Conservation (phyloP, 2,113 vertebrate species). For the Melanotaenia duboulayi region DNA sequence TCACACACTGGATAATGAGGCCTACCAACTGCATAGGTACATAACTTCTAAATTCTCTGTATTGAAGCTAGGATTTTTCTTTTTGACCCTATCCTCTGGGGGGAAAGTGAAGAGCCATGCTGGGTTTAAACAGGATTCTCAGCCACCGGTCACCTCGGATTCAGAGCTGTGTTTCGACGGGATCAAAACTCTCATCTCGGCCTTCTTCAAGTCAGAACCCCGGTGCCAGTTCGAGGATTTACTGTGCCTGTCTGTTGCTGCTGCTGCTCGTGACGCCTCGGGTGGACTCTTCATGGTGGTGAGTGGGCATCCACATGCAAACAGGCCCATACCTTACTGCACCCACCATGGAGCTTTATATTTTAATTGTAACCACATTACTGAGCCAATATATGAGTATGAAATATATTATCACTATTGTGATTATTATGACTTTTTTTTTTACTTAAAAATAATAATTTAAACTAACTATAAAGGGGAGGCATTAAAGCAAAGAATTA, state of each 20-base stretch:
- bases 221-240: conserved; percentile 83
- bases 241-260: conserved; percentile 85
- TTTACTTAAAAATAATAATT: background rate
- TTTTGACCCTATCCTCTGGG: background rate
- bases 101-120: conserved; percentile 72
- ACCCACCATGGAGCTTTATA: background rate
- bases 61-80: conserved; percentile 18
- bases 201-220: conserved; percentile 73
- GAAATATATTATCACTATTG: background rate
- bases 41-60: conserved; percentile 1
- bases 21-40: conserved; percentile 21
- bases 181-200: conserved; percentile 78
- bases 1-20: conserved; percentile 47
- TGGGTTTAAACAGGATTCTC: conserved; percentile 79
- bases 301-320: conserved; percentile 69
- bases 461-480: background rate
- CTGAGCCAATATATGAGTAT: background rate
- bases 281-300: conserved; percentile 96
- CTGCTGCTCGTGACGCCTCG: conserved; percentile 91
- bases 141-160: conserved; percentile 67
- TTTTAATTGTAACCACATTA: background rate
- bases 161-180: conserved; percentile 52
- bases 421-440: background rate
- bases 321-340: conserved; percentile 9
- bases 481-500: background rate